Base-by-base conservation (phyloP, 53 echinoderm and acorn worm genomes). In the Zoroaster sp. region DNA sequence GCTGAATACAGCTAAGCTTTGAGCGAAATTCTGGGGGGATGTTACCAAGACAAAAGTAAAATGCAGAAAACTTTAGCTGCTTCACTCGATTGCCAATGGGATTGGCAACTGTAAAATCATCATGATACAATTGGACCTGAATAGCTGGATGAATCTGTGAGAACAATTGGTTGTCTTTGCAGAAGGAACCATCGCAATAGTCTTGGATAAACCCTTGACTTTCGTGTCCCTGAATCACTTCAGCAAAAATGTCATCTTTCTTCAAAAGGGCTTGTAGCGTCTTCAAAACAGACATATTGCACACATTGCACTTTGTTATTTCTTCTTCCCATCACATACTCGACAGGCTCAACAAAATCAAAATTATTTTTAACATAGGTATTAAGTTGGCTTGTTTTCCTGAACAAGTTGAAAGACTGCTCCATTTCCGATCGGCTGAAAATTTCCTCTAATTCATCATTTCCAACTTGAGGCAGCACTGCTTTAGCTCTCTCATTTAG, bases 41-140 rank as follows among this genome's bases (percentile, higher is more conserved):
- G n/a, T n/a, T n/a, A n/a, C n/a, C n/a, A n/a, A n/a, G n/a, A n/a
- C n/a, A n/a, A n/a, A n/a, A n/a, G n/a, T 90, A 83, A 32, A 83
- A 83, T 10, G 74, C 90, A 2, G 51, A 46, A 74, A 90, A 74
- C 39, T 90, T 86, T 25, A 63, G 59, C 34, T 65, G 74, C 33
- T 51, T 76, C 0, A 77, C 87, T 67, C 72, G 76, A 51, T 91
- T 87, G 0, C 77, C 75, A 5, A 91, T 33, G 20, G 78, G 91
- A 87, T 72, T 71, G 77, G n/a, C n/a, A n/a, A n/a, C n/a, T n/a
- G n/a, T n/a, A n/a, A n/a, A n/a, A n/a, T n/a, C n/a, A n/a, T n/a
- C 87, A 46, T 76, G 66, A 54, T 91, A 91, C 6, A 91, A 41
- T n/a, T 63, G 59, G 14, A 91, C 17, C 34, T 91, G 91, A 37